A percentile compares a stretch with the other conserved stretches of the same genome.
Evolutionary conservation across 1,140 invertebrate genomes (phyloP).

Genomic region (Protaetia brevitarsis): DNA sequence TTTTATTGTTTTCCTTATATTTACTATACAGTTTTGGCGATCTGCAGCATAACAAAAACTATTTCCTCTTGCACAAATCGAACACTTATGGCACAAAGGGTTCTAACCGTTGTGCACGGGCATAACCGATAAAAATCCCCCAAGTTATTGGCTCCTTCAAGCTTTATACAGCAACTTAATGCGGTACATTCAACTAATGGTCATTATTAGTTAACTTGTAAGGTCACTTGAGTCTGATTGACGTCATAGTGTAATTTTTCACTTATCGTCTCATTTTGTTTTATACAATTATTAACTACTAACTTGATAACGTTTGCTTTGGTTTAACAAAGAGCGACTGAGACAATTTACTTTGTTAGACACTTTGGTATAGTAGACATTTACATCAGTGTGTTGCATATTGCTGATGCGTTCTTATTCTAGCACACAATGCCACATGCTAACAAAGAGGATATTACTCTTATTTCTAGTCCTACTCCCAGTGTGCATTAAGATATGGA

Average conservation of each 20-base stretch:
- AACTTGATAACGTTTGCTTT: background rate
- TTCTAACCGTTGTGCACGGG: too few relatives aligned
- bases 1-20: too few relatives aligned
- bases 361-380: too few relatives aligned
- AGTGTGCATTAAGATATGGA: background rate
- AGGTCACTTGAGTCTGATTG: background rate
- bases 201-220: constrained; percentile 11
- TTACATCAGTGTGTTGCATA: too few relatives aligned
- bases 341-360: too few relatives aligned
- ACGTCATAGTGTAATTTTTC: constrained; percentile 23
- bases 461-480: background rate
- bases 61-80: too few relatives aligned
- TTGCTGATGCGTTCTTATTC: too few relatives aligned
- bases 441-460: background rate
- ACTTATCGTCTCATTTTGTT: constrained; percentile 13
- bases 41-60: too few relatives aligned
- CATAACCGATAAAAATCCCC: too few relatives aligned
- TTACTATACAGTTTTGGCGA: too few relatives aligned
- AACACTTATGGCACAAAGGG: too few relatives aligned
- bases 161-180: background rate
- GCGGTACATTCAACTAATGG: constrained; percentile 1
- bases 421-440: background rate
- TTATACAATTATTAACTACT: constrained; percentile 13
- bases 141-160: too few relatives aligned
- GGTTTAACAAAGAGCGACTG: background rate